phyloP scores from a whole-genome alignment of 2,888 invertebrate genomes.

The Lucinisca nassula region DNA sequence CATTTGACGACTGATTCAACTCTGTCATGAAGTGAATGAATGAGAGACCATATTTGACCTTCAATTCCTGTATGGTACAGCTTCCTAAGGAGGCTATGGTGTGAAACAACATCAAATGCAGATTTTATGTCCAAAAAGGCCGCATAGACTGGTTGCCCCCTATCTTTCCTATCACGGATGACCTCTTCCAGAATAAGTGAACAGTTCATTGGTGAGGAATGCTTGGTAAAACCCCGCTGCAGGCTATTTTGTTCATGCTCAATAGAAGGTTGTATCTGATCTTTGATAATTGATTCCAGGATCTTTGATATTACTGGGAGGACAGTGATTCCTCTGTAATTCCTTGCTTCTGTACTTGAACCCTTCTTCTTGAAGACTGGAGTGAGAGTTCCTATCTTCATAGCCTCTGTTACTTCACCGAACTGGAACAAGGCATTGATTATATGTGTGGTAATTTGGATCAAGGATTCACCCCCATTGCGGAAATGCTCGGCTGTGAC shows the following conservation, averaged over 20 bases:
- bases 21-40: background rate
- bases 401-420: background rate
- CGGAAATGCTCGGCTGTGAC: background rate
- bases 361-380: constrained; percentile 22
- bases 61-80: background rate
- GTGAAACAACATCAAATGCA: background rate
- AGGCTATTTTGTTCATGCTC: background rate
- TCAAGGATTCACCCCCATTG: background rate
- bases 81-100: background rate
- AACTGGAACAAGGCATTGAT: background rate
- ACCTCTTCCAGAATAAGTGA: constrained; percentile 11
- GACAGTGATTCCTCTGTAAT: constrained; percentile 40
- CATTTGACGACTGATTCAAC: background rate
- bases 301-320: constrained; percentile 21
- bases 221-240: constrained; percentile 12
- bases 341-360: background rate
- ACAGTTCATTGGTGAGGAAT: constrained; percentile 16
- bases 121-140: background rate
- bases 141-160: background rate
- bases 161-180: constrained; percentile 1
- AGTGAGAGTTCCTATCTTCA: background rate
- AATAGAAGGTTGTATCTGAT: background rate
- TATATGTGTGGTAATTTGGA: background rate
- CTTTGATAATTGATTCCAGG: constrained; percentile 16
- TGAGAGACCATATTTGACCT: background rate